Base-by-base conservation (phyloP, 2,888 invertebrate species). In the Lingula anatina region DNA sequence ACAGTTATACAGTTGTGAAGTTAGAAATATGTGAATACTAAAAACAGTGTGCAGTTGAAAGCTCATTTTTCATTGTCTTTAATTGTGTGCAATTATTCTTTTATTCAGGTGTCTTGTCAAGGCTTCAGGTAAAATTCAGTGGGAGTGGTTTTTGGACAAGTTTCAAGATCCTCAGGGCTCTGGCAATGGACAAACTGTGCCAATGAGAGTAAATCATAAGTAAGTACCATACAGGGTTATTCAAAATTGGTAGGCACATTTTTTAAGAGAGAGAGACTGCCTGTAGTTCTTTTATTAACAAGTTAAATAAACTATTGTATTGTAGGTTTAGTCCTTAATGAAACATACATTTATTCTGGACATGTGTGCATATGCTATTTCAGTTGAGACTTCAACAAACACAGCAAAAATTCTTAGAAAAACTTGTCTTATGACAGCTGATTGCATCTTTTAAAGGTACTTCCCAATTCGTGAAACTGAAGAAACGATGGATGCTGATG, bases 141-240 rank as follows among this genome's bases (percentile, higher is more conserved):
- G 75, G 75, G 71, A 73, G 53, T 52, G 57, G 28, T 73, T 75
- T 48, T 59, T 75, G 41, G 66, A 71, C 37, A 75, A 73, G 48
- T 74, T 74, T 53, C 71, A 70, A 49, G 66, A 70, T 47, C 67
- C 70, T 12, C 59, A 63, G 25, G 57, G 59, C n/a, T 46, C 53
- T 18, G 65, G 68, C 12, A 72, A 74, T 58, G 73, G 71, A 18
- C 72, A 74, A 52, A 71, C 73, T 18, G 43, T 73, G 5, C 71
- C 75, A 20, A 71, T 73, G 48, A 68, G 64, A 53, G 62, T 67
- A 3, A 64, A 57, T 43, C 70, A 73, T 57, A 73, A 70, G 72
- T 73, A 57, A 60, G 67, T 56, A 21, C 39, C 20, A 21, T 42
- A n/a, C 15, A 9, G 35, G 9, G 9, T 9, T 31, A 31, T 12